phyloP scores from a whole-genome alignment of 2,888 invertebrate species.

The Muscina levida region DNA sequence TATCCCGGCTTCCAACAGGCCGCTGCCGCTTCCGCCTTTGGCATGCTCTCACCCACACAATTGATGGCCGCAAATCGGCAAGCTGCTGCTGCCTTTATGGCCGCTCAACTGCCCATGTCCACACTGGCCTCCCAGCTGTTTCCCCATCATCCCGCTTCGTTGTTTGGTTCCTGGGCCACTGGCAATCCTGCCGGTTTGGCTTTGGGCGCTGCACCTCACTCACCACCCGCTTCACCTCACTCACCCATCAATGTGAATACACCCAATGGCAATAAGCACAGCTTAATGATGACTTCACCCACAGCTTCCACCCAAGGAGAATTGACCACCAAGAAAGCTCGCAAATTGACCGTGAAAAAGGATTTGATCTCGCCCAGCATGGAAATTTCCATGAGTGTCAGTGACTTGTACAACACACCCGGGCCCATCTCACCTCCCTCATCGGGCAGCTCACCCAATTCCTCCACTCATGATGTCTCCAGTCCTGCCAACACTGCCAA shows the following conservation, averaged over 20 bases:
- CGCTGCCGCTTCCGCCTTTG: slow-evolving; percentile 78
- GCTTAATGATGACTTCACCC: slow-evolving; percentile 68
- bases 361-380: slow-evolving; percentile 75
- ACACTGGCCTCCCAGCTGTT: slow-evolving; percentile 77
- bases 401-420: slow-evolving; percentile 73
- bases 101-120: slow-evolving; percentile 78
- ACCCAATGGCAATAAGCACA: slow-evolving; percentile 43
- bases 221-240: slow-evolving; percentile 61
- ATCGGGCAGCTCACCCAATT: slow-evolving; percentile 82
- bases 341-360: slow-evolving; percentile 77
- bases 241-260: slow-evolving; percentile 55
- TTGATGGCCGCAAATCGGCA: slow-evolving; percentile 77
- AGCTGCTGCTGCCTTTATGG: slow-evolving; percentile 79
- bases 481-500: slow-evolving; percentile 44
- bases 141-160: slow-evolving; percentile 78
- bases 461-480: slow-evolving; percentile 66
- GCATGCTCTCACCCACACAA: slow-evolving; percentile 78
- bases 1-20: slow-evolving; percentile 78
- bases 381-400: slow-evolving; percentile 75
- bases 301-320: slow-evolving; percentile 69
- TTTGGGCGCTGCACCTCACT: slow-evolving; percentile 70
- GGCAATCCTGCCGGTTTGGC: slow-evolving; percentile 69
- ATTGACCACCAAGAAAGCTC: slow-evolving; percentile 74
- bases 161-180: slow-evolving; percentile 76
- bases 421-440: slow-evolving; percentile 82